These are phyloP conservation scores for Syngnathus typhle DNA, from an alignment of 2,113 vertebrate species.

Conservation along the genomic window DNA sequence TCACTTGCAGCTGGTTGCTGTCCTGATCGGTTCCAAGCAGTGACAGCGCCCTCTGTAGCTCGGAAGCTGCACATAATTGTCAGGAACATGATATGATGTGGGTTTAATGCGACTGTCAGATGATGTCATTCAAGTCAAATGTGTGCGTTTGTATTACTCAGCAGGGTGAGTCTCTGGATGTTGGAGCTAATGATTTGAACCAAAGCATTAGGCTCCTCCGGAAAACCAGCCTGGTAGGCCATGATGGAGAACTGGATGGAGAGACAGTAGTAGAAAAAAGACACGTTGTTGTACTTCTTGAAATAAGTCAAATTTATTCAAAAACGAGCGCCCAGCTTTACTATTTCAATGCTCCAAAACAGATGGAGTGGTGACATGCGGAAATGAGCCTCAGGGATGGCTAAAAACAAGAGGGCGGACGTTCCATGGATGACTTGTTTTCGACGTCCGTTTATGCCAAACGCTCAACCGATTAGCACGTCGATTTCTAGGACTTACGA, in stretches of 20 bases:
- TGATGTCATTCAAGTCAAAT: too few species aligned
- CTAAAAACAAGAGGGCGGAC: background rate
- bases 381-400: background rate
- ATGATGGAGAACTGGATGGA: slow-evolving; percentile 56
- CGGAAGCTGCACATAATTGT: slow-evolving; percentile 74
- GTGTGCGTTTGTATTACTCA: slow-evolving; percentile 56
- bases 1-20: slow-evolving; percentile 77
- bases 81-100: slow-evolving; percentile 5
- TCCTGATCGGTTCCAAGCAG: slow-evolving; percentile 86
- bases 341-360: background rate
- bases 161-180: slow-evolving; percentile 70
- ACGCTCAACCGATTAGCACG: background rate
- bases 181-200: slow-evolving; percentile 68
- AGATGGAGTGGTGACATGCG: background rate
- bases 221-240: slow-evolving; percentile 64
- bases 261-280: slow-evolving; percentile 12
- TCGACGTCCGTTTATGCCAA: background rate
- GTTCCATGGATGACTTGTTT: background rate
- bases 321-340: background rate
- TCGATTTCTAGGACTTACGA: background rate
- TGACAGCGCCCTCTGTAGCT: slow-evolving; percentile 85
- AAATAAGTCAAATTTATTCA: background rate
- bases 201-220: slow-evolving; percentile 58
- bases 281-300: background rate
- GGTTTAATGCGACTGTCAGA: too few species aligned